Conservation (phyloP, 2,888 invertebrate genomes). For the Lissonota sp. region DNA sequence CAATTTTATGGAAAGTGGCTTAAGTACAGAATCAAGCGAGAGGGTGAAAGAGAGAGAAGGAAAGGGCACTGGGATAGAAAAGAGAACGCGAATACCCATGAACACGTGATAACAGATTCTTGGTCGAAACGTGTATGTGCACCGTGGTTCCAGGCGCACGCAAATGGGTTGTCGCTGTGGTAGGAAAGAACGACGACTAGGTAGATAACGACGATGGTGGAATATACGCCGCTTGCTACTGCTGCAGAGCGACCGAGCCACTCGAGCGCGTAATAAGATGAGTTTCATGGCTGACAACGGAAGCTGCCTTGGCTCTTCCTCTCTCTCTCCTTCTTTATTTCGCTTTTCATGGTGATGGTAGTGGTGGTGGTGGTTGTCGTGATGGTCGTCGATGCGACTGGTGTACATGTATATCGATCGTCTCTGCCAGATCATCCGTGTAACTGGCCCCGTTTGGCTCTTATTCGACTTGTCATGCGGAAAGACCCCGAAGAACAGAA, state of each 20-base stretch:
- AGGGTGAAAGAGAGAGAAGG: constrained; percentile 8
- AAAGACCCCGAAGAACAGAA: constrained; percentile 54
- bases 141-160: constrained; percentile 23
- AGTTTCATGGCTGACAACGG: constrained; percentile 68
- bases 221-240: constrained; percentile 31
- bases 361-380: constrained; percentile 19
- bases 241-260: constrained; percentile 38
- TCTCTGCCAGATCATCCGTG: constrained; percentile 72
- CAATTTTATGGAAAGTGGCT: constrained; percentile 41
- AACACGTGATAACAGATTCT: constrained; percentile 16
- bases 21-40: constrained; percentile 13
- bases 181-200: constrained; percentile 15
- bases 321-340: constrained; percentile 15
- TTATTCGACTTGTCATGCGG: constrained; percentile 63
- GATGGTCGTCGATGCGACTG: constrained; percentile 53
- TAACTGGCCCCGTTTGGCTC: constrained; percentile 70
- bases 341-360: constrained; percentile 4
- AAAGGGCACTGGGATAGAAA: too few species aligned
- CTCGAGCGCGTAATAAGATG: constrained; percentile 66
- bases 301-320: constrained; percentile 65
- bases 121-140: constrained; percentile 17
- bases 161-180: constrained; percentile 20
- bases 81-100: constrained; percentile 10
- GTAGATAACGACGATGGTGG: constrained; percentile 20
- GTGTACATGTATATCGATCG: constrained; percentile 64